These are phyloP conservation scores for Gasterosteus nipponicus DNA, from an alignment of 2,113 vertebrate genomes.

Conservation along the genomic window DNA sequence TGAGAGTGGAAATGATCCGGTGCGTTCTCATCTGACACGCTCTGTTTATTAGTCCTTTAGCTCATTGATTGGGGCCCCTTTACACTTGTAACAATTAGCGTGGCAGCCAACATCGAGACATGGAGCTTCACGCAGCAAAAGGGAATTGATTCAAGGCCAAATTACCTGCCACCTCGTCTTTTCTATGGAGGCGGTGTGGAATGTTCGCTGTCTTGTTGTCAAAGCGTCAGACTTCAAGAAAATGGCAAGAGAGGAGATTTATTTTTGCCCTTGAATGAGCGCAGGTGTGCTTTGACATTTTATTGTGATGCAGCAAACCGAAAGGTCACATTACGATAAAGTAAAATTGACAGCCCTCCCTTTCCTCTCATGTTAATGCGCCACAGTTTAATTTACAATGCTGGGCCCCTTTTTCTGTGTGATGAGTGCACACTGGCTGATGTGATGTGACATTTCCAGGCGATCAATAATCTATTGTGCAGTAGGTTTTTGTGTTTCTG, in stretches of 20 bases:
- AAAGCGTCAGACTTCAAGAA: slow-evolving; percentile 21
- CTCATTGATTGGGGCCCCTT: slow-evolving; percentile 33
- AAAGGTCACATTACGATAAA: slow-evolving; percentile 41
- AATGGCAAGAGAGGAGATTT: slow-evolving; percentile 5
- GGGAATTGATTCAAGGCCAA: background rate
- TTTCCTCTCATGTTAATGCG: background rate
- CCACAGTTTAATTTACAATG: background rate
- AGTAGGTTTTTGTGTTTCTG: slow-evolving; percentile 2
- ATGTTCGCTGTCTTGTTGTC: slow-evolving; percentile 1
- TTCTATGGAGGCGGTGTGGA: background rate
- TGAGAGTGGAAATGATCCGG: background rate
- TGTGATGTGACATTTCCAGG: slow-evolving; percentile 37
- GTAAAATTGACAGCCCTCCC: background rate
- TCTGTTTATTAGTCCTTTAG: slow-evolving; percentile 31
- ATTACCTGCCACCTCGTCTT: background rate
- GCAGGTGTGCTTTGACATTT: slow-evolving; percentile 41
- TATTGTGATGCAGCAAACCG: slow-evolving; percentile 22
- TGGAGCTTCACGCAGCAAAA: slow-evolving; percentile 4
- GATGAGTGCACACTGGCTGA: background rate
- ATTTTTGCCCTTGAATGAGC: slow-evolving; percentile 46
- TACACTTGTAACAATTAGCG: slow-evolving; percentile 44
- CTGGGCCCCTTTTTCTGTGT: background rate
- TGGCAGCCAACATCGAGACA: slow-evolving; percentile 17
- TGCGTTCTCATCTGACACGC: slow-evolving; percentile 3
- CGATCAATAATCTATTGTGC: slow-evolving; percentile 32